Conservation (phyloP, 2,888 invertebrate genomes). For the Calameuta idolon region DNA sequence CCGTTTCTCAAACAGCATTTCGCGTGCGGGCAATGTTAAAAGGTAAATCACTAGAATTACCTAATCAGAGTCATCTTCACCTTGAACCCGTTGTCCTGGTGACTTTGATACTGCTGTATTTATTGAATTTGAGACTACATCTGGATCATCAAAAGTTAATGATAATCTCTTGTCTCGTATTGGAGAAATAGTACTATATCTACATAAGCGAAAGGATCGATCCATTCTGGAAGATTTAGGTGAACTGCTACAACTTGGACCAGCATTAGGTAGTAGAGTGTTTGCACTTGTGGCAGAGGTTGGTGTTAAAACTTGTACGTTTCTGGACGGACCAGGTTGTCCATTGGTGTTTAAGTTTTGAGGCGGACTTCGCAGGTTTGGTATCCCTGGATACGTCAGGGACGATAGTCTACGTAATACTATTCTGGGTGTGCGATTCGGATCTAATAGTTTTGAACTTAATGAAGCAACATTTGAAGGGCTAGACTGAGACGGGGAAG, state of each 20-base stretch:
- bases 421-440: conserved; percentile 39
- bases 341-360: conserved; percentile 11
- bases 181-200: conserved; percentile 9
- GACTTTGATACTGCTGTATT: background rate
- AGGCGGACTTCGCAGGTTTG: conserved; percentile 28
- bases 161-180: background rate
- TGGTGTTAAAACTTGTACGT: conserved; percentile 1
- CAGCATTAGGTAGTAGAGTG: conserved; percentile 25
- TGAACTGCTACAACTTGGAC: conserved; percentile 36
- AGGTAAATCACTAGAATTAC: conserved; percentile 50
- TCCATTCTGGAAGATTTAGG: conserved; percentile 24
- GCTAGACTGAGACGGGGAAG: background rate
- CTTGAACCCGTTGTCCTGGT: conserved; percentile 5
- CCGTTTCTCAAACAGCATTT: conserved; percentile 69
- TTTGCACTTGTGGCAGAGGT: background rate
- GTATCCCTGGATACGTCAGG: conserved; percentile 41
- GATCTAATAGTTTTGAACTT: conserved; percentile 14
- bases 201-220: background rate
- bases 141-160: background rate
- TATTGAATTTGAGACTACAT: background rate
- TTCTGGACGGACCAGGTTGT: conserved; percentile 13
- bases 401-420: conserved; percentile 46
- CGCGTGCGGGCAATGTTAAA: conserved; percentile 71
- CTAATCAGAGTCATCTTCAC: conserved; percentile 30
- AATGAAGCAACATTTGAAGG: background rate